Evolutionary conservation across 1,140 invertebrate species (phyloP), one percentile per base, ranked within the genome.

Genomic region (Sarcophaga peregrina): DNA sequence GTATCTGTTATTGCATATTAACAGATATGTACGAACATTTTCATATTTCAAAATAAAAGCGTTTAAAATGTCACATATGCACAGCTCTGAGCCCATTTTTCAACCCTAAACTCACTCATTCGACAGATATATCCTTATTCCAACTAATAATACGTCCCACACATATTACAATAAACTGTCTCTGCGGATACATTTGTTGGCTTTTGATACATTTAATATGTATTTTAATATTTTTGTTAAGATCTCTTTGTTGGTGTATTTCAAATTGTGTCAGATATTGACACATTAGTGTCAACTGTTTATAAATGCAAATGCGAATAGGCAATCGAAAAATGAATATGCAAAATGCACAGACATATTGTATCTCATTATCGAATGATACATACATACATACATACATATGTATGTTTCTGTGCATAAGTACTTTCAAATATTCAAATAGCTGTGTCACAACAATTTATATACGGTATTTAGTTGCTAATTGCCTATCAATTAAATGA

Each of bases 401-500:
- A 74, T 74, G 5, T 45, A 58, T 58, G 10, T 8, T 0, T 58
- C 1, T 37, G 25, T 37, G 1, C 25, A 4, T 37, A 37, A 37
- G n/a, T 58, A 58, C 52, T 15, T 58, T 15, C 52, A 58, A 58
- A 58, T 58, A 3, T 3, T 10, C 13, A 52, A 13, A 74, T 11
- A 74, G 7, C 5, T 37, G 45, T 37, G 45, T 15, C 25, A 37
- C 73, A 74, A 68, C 62, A 17, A 8, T 78, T 17, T 50, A 17
- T 20, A 20, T 52, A 50, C 20, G 20, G 50, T 78, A 47, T 78
- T 74, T 74, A 78, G 47, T 78, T 20, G 75, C n/a, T 78, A 78
- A 78, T 78, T 78, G 75, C 75, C 47, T 78, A 78, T 78, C 75
- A 78, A 78, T 78, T 78, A 78, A 78, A 47, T 78, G 47, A 47